Conservation (phyloP, 2,113 vertebrate species). For the Ceyx cyanopectus region DNA sequence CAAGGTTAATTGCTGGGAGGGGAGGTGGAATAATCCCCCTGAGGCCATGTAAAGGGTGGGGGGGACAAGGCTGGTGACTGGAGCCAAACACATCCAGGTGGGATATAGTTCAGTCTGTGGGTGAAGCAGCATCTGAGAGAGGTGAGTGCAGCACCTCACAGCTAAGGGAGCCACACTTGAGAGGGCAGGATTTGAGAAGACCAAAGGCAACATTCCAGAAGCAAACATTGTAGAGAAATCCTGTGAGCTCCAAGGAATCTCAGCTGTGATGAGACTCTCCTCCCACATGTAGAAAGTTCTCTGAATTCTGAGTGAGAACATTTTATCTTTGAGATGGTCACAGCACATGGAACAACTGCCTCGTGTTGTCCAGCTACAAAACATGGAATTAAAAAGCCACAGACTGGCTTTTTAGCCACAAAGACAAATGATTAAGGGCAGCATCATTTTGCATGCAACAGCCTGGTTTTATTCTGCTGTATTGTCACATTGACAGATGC, state of each 20-base stretch:
- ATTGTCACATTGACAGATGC: not conserved
- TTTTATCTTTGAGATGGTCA: not conserved
- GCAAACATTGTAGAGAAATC: not conserved
- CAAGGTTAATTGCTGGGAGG: not conserved
- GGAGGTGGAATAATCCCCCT: not conserved
- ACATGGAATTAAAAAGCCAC: not conserved
- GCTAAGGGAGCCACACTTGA: not conserved
- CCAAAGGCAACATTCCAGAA: not conserved
- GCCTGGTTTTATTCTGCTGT: not conserved
- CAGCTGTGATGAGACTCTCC: not conserved
- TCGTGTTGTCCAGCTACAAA: not conserved
- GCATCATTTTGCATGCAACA: not conserved
- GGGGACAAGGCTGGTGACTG: not conserved
- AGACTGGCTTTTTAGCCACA: too few species aligned
- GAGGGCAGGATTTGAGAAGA: not conserved
- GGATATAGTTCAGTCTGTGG: fast-evolving
- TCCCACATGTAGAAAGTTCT: not conserved
- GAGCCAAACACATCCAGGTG: not conserved
- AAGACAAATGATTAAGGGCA: not conserved
- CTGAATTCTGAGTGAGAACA: not conserved
- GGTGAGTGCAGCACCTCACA: not conserved
- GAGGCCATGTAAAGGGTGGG: fast-evolving
- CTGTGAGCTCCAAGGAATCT: not conserved
- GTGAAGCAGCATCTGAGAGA: not conserved
- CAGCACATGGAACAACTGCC: not conserved